Conservation (phyloP, 2,113 vertebrate species). For the Eupsittula cactorum region DNA sequence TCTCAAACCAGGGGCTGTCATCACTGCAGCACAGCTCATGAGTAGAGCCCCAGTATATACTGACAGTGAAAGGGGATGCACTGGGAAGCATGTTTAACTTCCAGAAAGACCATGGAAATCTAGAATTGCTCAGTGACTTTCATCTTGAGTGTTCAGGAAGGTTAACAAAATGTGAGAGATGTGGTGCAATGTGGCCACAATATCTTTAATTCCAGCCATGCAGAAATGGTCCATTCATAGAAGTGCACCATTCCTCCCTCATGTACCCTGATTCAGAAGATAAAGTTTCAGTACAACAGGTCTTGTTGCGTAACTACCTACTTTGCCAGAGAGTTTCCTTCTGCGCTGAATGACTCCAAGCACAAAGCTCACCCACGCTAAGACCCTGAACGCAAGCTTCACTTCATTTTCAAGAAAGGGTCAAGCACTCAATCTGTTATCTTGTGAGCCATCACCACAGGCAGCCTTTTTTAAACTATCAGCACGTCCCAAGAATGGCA, state of each 20-base stretch:
- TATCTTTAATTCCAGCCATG: not conserved
- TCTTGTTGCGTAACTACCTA: not conserved
- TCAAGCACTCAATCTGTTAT: not conserved
- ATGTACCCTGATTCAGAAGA: fast-evolving
- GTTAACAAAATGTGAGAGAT: not conserved
- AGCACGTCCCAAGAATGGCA: not conserved
- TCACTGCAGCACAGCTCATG: not conserved
- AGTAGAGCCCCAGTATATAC: not conserved
- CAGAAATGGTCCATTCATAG: not conserved
- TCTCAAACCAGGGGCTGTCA: not conserved
- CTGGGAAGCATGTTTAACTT: not conserved
- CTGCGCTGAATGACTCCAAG: not conserved
- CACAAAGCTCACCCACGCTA: not conserved
- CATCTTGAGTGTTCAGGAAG: not conserved
- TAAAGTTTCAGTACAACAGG: not conserved
- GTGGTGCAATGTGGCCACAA: not conserved
- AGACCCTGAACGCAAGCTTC: not conserved
- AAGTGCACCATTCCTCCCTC: not conserved
- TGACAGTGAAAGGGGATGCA: not conserved
- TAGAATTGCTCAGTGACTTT: not conserved
- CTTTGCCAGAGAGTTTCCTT: not conserved
- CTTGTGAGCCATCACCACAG: not conserved
- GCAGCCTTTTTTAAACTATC: not conserved
- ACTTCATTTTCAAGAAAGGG: not conserved
- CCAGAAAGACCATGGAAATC: not conserved